A percentile compares a stretch with the other conserved stretches of the same genome.
Evolutionary conservation across 2,113 vertebrate genomes (phyloP).

Genomic region (Phrynocephalus versicolor): DNA sequence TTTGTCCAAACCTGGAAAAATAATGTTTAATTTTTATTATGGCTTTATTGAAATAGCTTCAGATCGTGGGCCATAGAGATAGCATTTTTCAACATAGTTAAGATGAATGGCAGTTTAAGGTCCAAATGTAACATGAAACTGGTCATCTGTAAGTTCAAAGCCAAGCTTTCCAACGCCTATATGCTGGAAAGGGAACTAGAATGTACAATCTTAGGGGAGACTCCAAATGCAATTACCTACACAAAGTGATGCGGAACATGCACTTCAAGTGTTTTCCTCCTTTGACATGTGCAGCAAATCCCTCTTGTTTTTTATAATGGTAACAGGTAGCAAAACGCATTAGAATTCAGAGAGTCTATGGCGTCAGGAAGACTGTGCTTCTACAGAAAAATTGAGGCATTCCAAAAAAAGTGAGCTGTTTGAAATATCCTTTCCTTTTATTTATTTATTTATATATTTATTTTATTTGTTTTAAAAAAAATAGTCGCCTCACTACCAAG

Average conservation of each 20-base stretch:
- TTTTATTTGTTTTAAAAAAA: too few species aligned
- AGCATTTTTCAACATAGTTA: background rate
- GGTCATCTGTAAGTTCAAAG: background rate
- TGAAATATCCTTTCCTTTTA: conserved; percentile 17
- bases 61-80: background rate
- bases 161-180: background rate
- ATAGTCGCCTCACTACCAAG: too few species aligned
- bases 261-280: background rate
- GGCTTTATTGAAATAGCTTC: background rate
- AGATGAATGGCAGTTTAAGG: background rate
- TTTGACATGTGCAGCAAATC: conserved; percentile 7
- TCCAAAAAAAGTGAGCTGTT: conserved; percentile 32
- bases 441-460: too few species aligned
- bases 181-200: background rate
- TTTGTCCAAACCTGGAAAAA: background rate
- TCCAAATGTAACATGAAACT: background rate
- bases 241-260: background rate
- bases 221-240: background rate
- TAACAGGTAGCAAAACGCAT: conserved; percentile 28
- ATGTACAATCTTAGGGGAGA: background rate
- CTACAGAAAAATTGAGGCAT: conserved; percentile 25
- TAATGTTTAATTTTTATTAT: background rate
- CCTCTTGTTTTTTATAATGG: conserved; percentile 20
- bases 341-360: conserved; percentile 3
- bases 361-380: background rate